A percentile compares a stretch with the other conserved stretches of the same genome.
Conservation (phyloP, 2,113 vertebrate species). For the Tetraodon nigroviridis region DNA sequence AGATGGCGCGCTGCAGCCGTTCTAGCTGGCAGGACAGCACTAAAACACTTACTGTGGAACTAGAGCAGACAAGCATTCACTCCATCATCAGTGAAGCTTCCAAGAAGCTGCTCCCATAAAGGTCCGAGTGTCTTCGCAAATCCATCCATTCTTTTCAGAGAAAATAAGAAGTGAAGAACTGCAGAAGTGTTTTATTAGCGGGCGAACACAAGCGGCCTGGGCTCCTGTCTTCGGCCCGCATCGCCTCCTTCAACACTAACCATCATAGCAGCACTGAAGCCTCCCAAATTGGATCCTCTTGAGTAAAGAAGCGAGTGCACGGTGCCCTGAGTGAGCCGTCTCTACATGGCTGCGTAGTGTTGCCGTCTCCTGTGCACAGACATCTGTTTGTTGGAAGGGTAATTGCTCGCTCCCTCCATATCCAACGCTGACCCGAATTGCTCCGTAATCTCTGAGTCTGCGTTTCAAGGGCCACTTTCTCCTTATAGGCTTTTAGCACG, state of each 20-base stretch:
- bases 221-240: conserved; percentile 3
- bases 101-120: no score
- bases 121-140: not conserved
- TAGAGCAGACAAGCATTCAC: not conserved
- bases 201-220: conserved; percentile 14
- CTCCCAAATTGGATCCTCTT: conserved; percentile 48
- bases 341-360: conserved; percentile 31
- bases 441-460: conserved; percentile 44
- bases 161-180: not conserved
- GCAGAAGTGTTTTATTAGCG: not conserved
- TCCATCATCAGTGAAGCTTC: not conserved
- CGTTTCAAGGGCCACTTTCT: conserved; percentile 17
- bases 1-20: not conserved
- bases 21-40: not conserved
- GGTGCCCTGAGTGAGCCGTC: conserved; percentile 31
- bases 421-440: conserved; percentile 52
- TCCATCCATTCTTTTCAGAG: not conserved
- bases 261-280: conserved; percentile 36
- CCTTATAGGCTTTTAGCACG: not conserved
- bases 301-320: conserved; percentile 31
- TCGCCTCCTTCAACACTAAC: conserved; percentile 35
- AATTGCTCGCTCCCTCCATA: conserved; percentile 47
- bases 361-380: conserved; percentile 30
- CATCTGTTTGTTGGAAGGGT: conserved; percentile 50
- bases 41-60: not conserved